These are phyloP conservation scores for Tympanoctomys barrerae DNA, from an alignment of 2,797 vertebrate genomes.

Conservation along the genomic window DNA sequence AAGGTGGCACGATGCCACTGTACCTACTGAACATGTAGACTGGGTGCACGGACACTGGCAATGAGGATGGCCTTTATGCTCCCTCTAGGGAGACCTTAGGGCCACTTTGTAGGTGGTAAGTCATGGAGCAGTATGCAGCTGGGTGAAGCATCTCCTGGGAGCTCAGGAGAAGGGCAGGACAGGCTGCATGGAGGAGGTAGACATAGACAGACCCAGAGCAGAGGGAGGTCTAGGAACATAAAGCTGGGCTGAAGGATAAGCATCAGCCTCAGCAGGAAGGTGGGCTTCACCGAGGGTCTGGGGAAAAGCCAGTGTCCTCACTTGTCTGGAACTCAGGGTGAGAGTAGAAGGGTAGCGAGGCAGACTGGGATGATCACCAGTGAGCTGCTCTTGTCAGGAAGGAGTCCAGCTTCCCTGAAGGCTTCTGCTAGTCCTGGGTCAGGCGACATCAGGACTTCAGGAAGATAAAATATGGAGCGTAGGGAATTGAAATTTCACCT, in stretches of 20 bases:
- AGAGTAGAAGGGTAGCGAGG: too few relatives aligned
- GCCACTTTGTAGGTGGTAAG: accelerated
- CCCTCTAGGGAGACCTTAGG: neutral
- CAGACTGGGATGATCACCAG: too few relatives aligned
- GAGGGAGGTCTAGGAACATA: neutral
- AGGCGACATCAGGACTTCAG: neutral
- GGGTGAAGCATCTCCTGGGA: neutral
- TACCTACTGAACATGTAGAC: neutral
- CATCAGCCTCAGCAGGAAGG: neutral
- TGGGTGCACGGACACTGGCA: neutral
- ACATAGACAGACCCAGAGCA: neutral
- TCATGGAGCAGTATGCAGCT: neutral
- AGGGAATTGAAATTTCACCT: neutral
- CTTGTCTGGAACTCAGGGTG: neutral
- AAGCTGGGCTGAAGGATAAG: neutral
- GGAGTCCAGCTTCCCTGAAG: neutral
- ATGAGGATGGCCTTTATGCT: neutral
- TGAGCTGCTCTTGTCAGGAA: neutral
- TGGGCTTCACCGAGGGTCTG: accelerated
- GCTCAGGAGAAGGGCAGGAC: neutral
- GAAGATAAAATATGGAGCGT: accelerated
- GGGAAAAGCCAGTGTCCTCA: neutral
- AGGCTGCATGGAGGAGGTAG: neutral
- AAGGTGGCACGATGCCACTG: accelerated
- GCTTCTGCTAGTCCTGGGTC: neutral